Evolutionary conservation across 2,888 invertebrate genomes (phyloP), one percentile per base, ranked within the genome.

Genomic region (Lysandra coridon): DNA sequence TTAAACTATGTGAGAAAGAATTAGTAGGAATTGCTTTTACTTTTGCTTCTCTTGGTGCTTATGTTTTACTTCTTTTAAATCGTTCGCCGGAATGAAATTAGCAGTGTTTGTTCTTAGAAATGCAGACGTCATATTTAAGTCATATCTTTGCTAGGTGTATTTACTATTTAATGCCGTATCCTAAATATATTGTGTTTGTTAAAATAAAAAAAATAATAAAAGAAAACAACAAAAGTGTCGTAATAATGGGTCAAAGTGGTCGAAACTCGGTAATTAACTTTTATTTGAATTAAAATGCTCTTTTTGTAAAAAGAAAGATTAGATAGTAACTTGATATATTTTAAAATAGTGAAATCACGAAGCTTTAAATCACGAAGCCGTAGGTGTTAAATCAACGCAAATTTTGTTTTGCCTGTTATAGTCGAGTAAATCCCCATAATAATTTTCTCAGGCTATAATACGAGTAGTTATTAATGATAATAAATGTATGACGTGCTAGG

Each of bases 401-500:
- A 73, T 73, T 30, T 40, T n/a, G 17, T 73, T 73, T 73, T 40
- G 73, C 37, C 37, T 73, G n/a, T 37, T 40, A 73, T n/a, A 64
- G 64, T 4, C 64, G 64, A n/a, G 74, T 33, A 23, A 76, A 76
- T 53, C 23, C 5, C 33, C 53, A 14, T 53, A 37, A 57, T 33
- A 76, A 53, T 57, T 30, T 53, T 53, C 53, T 57, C 33, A 2
- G 17, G 6, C 49, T 53, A 53, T 10, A 12, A 40, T 74, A 23
- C 23, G 23, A 23, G 23, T 23, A 30, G 57, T 76, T 76, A 53
- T 76, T 30, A 75, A 30, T 76, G 30, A 53, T 76, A 53, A 76
- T 76, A 76, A 76, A 76, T 57, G 33, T 57, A 53, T 33, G 33
- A 76, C 33, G 76, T 76, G 76, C 76, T 53, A 76, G 76, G 76